phyloP scores from a whole-genome alignment of 2,888 invertebrate genomes.

The Chloroclystis v-ata region DNA sequence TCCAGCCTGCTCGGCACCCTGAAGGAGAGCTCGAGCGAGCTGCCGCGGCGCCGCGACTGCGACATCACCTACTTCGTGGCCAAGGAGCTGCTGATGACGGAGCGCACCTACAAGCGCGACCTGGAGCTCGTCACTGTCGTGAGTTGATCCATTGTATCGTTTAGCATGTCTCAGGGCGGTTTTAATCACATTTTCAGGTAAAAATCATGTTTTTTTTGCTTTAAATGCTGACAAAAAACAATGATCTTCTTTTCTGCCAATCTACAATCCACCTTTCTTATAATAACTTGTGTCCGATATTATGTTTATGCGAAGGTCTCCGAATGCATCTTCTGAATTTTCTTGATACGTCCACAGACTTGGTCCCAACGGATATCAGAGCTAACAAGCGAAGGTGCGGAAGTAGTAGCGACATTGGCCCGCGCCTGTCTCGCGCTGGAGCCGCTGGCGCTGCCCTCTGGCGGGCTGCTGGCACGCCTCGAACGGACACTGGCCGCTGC shows the following conservation, averaged over 20 bases:
- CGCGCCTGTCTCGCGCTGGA: slow-evolving; percentile 82
- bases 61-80: slow-evolving; percentile 85
- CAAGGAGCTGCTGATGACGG: slow-evolving; percentile 96
- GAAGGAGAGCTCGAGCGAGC: slow-evolving; percentile 44
- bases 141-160: too few relatives aligned
- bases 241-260: too few relatives aligned
- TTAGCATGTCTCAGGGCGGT: too few relatives aligned
- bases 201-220: too few relatives aligned
- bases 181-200: neutral
- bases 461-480: slow-evolving; percentile 80
- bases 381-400: slow-evolving; percentile 39
- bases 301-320: too few relatives aligned
- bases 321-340: too few relatives aligned
- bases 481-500: slow-evolving; percentile 80
- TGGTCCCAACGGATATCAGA: slow-evolving; percentile 59
- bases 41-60: slow-evolving; percentile 44
- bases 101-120: slow-evolving; percentile 96
- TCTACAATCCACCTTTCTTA: too few relatives aligned
- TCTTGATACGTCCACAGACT: too few relatives aligned
- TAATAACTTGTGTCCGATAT: too few relatives aligned
- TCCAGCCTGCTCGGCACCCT: slow-evolving; percentile 46
- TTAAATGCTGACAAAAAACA: too few relatives aligned
- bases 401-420: slow-evolving; percentile 61
- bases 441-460: slow-evolving; percentile 90
- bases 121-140: slow-evolving; percentile 93